Evolutionary conservation across 2,113 vertebrate genomes (phyloP).

Genomic region (Sinocyclocheilus anshuiensis): DNA sequence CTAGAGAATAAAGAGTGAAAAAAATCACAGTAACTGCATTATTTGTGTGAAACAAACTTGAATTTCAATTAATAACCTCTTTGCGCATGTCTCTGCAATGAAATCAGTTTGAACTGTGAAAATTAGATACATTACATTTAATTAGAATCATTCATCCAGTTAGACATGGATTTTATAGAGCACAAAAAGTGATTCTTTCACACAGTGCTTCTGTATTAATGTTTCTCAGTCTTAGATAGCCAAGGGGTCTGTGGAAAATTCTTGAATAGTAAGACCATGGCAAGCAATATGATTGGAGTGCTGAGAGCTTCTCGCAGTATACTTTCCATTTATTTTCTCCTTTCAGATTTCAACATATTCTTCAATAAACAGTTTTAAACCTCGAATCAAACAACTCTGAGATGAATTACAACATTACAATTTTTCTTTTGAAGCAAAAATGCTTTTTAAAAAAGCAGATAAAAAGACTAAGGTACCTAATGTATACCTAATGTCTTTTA

Average conservation of each 20-base stretch:
- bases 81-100: not conserved
- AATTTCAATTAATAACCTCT: not conserved
- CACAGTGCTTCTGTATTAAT: not conserved
- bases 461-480: too few species aligned
- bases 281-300: not conserved
- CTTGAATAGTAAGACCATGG: not conserved
- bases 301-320: not conserved
- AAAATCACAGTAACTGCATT: not conserved
- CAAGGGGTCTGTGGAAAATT: not conserved
- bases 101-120: not conserved
- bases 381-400: not conserved
- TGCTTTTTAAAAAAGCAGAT: too few species aligned
- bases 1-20: not conserved
- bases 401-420: too few species aligned
- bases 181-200: not conserved
- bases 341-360: not conserved
- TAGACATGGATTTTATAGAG: not conserved
- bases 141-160: not conserved
- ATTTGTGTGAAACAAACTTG: not conserved
- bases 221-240: not conserved
- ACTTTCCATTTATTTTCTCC: not conserved
- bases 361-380: not conserved
- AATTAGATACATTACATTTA: not conserved
- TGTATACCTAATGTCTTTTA: too few species aligned
- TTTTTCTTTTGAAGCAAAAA: too few species aligned